A percentile compares a stretch with the other conserved stretches of the same genome.
phyloP scores from a whole-genome alignment of 2,797 vertebrate species.

The Phrynocephalus vlangalii region DNA sequence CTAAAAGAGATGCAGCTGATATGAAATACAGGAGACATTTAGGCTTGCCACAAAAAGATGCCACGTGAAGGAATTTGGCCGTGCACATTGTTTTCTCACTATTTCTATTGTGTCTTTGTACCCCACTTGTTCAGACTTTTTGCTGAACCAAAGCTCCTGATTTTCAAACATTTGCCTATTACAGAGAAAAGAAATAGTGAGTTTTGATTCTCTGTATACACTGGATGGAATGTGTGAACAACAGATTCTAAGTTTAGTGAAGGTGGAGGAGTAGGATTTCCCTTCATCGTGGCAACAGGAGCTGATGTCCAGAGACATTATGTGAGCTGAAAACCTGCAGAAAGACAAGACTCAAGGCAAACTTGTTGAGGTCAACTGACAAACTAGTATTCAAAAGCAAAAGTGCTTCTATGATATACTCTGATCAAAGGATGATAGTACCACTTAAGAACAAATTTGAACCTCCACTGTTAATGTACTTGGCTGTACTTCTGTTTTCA shows the following conservation, averaged over 20 bases:
- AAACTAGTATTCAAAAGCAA: not conserved
- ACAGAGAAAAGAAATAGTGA: not conserved
- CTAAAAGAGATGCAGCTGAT: slow-evolving; percentile 45
- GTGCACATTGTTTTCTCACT: not conserved
- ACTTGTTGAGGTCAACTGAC: not conserved
- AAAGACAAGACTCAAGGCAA: too few relatives aligned
- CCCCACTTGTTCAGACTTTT: not conserved
- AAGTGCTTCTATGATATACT: not conserved
- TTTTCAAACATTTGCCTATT: not conserved
- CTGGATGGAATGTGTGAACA: not conserved
- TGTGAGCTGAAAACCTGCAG: not conserved
- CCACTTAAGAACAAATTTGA: slow-evolving; percentile 1
- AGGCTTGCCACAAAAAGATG: slow-evolving; percentile 37
- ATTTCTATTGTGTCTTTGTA: slow-evolving; percentile 2
- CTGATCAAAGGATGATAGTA: not conserved
- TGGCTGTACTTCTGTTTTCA: not conserved
- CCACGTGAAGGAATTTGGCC: not conserved
- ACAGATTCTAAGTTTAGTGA: not conserved
- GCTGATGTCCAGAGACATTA: not conserved
- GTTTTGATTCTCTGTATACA: not conserved
- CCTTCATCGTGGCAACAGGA: not conserved
- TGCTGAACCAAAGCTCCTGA: not conserved
- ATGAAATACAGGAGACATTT: slow-evolving; percentile 30
- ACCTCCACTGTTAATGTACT: not conserved
- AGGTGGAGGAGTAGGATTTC: not conserved